Base-by-base conservation (phyloP, 1,140 invertebrate species). In the Drosophila micromelanica region DNA sequence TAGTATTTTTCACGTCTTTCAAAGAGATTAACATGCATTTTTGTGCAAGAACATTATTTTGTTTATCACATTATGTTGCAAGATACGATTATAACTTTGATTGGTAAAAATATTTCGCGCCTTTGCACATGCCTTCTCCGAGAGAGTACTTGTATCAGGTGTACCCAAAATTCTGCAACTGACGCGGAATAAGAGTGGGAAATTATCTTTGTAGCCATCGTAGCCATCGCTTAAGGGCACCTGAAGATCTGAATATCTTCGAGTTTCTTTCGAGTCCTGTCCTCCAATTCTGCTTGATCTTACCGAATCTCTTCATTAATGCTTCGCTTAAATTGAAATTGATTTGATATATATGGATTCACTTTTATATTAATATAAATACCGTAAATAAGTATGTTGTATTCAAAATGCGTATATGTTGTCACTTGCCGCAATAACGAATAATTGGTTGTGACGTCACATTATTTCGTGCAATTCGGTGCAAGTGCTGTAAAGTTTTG, bases 201-300 rank as follows among this genome's bases (percentile, higher is more conserved):
- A 72, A 11, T 62, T 59, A 0, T 73, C 49, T 3, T 45, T 59
- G 15, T 63, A 32, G 7, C 62, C 69, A 7, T 73, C 5, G 20
- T 52, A 72, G 0, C 71, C 40, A n/a, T 73, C 71, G 2, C 27
- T n/a, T 12, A 72, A 40, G 8, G 56, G 17, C 35, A 62, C 51
- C 12, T 73, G 71, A 3, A 72, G 60, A 43, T 32, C 40, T 1
- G 49, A 51, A 11, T 73, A 73, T 7, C 35, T 69, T 2, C 42
- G 23, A 5, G 72, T 72, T 52, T 73, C 71, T 42, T 62, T 62
- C 4, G 11, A 0, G 72, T 63, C 15, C 12, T 48, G 15, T 73
- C 17, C 2, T 17, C 17, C 1, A 17, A 17, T 17, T n/a, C n/a
- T n/a, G n/a, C n/a, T n/a, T n/a, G n/a, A n/a, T n/a, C n/a, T n/a